phyloP scores from a whole-genome alignment of 2,113 vertebrate species.

The Amblyopsis rosae region DNA sequence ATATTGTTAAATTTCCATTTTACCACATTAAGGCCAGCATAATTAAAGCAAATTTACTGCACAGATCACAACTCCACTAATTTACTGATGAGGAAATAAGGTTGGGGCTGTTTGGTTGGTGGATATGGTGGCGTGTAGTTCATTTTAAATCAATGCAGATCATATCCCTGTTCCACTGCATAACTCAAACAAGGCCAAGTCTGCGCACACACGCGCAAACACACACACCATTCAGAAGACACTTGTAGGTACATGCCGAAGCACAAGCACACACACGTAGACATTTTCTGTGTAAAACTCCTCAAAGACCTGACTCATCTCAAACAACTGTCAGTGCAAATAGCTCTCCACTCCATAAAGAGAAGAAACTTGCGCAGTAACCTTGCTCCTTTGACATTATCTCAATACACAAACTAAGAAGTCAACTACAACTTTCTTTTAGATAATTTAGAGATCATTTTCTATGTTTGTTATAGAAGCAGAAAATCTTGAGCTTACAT shows the following conservation, averaged over 20 bases:
- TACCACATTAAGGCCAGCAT: neutral
- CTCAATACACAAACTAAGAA: constrained; percentile 31
- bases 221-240: constrained; percentile 3
- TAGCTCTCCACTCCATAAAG: constrained; percentile 14
- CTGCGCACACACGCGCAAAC: no score
- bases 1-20: neutral
- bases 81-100: neutral
- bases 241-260: neutral
- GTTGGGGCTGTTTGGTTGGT: no score
- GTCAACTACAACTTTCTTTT: neutral
- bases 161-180: neutral
- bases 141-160: neutral
- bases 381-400: constrained; percentile 21
- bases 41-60: neutral
- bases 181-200: neutral
- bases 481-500: no score
- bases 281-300: constrained; percentile 18
- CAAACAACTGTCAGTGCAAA: constrained; percentile 1
- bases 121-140: no score
- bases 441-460: constrained; percentile 2
- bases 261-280: neutral
- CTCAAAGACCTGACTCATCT: constrained; percentile 42
- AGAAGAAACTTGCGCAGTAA: neutral
- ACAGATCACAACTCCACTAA: neutral
- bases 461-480: neutral